Evolutionary conservation across 2,888 invertebrate genomes (phyloP).

Genomic region (Ectropis crepuscularia): DNA sequence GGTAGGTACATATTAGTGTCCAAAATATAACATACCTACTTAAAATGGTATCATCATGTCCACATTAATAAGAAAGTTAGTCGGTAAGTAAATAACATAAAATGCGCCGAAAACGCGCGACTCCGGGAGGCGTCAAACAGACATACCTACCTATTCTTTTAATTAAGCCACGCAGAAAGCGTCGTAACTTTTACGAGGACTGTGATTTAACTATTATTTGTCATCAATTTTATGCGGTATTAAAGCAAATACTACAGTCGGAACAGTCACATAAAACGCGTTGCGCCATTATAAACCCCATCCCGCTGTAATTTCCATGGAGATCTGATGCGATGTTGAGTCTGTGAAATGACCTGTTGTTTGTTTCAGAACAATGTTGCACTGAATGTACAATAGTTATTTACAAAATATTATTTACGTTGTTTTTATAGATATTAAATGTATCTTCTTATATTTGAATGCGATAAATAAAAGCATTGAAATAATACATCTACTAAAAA

Average conservation of each 20-base stretch:
- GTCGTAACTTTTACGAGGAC: slow-evolving; percentile 81
- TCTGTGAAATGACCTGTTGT: slow-evolving; percentile 16
- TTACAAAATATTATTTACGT: background rate
- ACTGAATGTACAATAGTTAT: background rate
- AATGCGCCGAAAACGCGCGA: background rate
- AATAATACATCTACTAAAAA: too few relatives aligned
- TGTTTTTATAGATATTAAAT: too few relatives aligned
- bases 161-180: slow-evolving; percentile 80
- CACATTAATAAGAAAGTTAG: too few relatives aligned
- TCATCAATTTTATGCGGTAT: slow-evolving; percentile 82
- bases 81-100: background rate
- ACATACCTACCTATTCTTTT: slow-evolving; percentile 83
- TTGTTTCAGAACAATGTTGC: slow-evolving; percentile 6
- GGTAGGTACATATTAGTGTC: too few relatives aligned
- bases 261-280: slow-evolving; percentile 59
- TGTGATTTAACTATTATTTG: slow-evolving; percentile 85
- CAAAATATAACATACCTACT: too few relatives aligned
- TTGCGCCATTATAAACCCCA: slow-evolving; percentile 26
- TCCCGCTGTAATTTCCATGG: slow-evolving; percentile 25
- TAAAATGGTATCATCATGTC: too few relatives aligned
- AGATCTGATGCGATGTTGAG: slow-evolving; percentile 20
- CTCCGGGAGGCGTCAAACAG: slow-evolving; percentile 61
- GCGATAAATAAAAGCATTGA: too few relatives aligned
- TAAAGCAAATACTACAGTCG: slow-evolving; percentile 72
- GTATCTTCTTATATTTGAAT: too few relatives aligned